These are phyloP conservation scores for Clepsis dumicolana DNA, from an alignment of 2,888 invertebrate species.

Conservation along the genomic window DNA sequence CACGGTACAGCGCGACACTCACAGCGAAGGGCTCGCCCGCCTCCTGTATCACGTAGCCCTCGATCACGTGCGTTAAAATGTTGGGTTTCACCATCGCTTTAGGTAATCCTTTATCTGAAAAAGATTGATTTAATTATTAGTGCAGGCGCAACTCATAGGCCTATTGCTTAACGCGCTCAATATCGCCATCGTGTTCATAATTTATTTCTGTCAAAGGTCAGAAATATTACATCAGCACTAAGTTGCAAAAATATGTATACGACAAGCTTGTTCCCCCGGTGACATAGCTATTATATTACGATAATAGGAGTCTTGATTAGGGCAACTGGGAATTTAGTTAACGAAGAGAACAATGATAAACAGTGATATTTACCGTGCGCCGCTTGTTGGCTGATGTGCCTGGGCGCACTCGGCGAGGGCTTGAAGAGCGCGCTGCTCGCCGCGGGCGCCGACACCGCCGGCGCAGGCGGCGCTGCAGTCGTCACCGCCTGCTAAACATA, in stretches of 20 bases:
- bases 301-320: too few species aligned
- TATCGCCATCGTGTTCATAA: too few species aligned
- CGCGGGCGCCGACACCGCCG: slow-evolving; percentile 51
- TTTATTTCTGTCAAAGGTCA: too few species aligned
- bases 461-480: slow-evolving; percentile 63
- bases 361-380: slow-evolving; percentile 59
- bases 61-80: slow-evolving; percentile 97
- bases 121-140: slow-evolving; percentile 11
- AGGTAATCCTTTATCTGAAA: slow-evolving; percentile 87
- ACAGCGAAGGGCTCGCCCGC: slow-evolving; percentile 96
- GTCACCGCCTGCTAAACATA: slow-evolving; percentile 53
- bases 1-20: slow-evolving; percentile 62
- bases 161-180: background rate
- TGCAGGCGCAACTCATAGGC: background rate
- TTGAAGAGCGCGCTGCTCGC: slow-evolving; percentile 65
- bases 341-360: too few species aligned
- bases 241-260: too few species aligned
- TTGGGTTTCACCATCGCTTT: slow-evolving; percentile 98
- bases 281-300: too few species aligned
- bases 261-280: too few species aligned
- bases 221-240: too few species aligned
- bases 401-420: slow-evolving; percentile 58
- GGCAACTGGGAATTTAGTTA: too few species aligned
- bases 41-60: slow-evolving; percentile 98
- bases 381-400: slow-evolving; percentile 68